These are phyloP conservation scores for Hydrolagus colliei DNA, from an alignment of 2,797 vertebrate species.

Conservation along the genomic window DNA sequence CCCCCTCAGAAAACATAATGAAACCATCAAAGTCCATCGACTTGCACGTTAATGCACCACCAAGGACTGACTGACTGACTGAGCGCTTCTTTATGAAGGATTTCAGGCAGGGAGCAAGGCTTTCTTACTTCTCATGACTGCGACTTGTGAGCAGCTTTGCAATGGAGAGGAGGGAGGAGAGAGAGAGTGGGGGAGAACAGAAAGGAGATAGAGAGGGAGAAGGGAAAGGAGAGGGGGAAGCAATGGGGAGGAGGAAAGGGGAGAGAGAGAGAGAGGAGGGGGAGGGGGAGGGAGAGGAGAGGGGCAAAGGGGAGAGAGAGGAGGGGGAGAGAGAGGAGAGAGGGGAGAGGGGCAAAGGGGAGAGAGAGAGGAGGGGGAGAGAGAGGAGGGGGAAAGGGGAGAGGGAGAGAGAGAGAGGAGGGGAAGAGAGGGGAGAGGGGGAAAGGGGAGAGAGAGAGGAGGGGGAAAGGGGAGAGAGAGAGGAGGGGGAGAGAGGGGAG, in stretches of 20 bases:
- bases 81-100: too few species aligned
- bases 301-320: neutral
- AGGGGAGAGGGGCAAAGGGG: neutral
- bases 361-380: too few species aligned
- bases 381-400: too few species aligned
- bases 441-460: too few species aligned
- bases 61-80: neutral
- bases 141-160: neutral
- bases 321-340: neutral
- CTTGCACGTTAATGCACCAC: neutral
- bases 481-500: too few species aligned
- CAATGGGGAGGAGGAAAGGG: neutral
- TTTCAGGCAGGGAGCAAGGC: too few species aligned
- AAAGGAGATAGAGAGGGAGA: too few species aligned
- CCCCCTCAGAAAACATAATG: too few species aligned
- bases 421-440: neutral
- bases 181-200: neutral
- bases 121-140: conserved; percentile 28
- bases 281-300: neutral
- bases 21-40: neutral
- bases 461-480: too few species aligned
- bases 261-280: neutral
- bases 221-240: neutral
- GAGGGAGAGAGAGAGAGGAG: too few species aligned
- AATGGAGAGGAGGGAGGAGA: neutral